phyloP scores from a whole-genome alignment of 2,888 invertebrate genomes.

The Lingula anatina region DNA sequence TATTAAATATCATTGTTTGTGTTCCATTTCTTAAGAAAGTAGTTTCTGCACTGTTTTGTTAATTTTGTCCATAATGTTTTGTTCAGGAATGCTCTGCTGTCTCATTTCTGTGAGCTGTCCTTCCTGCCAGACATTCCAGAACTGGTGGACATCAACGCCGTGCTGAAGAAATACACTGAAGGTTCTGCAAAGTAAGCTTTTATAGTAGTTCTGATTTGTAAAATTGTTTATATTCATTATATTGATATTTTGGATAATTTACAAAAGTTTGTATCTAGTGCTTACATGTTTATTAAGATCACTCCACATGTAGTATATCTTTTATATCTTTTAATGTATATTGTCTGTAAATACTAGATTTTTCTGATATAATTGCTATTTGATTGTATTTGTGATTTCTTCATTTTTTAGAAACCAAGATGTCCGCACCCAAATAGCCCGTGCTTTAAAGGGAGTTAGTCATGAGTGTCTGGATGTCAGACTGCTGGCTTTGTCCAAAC shows the following conservation, averaged over 20 bases:
- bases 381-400: background rate
- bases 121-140: constrained; percentile 70
- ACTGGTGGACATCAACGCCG: constrained; percentile 61
- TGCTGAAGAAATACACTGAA: constrained; percentile 36
- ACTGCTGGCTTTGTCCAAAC: constrained; percentile 65
- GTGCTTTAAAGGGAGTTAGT: constrained; percentile 44
- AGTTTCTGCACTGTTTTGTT: background rate
- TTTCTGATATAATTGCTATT: background rate
- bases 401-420: constrained; percentile 25
- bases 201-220: too few species aligned
- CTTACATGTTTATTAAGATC: too few species aligned
- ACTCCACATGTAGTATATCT: too few species aligned
- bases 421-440: constrained; percentile 30
- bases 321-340: background rate
- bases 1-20: too few species aligned
- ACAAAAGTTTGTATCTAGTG: background rate
- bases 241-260: background rate
- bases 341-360: background rate
- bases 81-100: constrained; percentile 58
- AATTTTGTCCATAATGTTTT: background rate
- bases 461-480: constrained; percentile 80
- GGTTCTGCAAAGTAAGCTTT: constrained; percentile 23
- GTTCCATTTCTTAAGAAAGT: too few species aligned
- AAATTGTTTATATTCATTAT: too few species aligned
- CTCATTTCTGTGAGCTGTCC: constrained; percentile 75